phyloP scores from a whole-genome alignment of 2,797 vertebrate species.

The Rhabdophis nuchalis region DNA sequence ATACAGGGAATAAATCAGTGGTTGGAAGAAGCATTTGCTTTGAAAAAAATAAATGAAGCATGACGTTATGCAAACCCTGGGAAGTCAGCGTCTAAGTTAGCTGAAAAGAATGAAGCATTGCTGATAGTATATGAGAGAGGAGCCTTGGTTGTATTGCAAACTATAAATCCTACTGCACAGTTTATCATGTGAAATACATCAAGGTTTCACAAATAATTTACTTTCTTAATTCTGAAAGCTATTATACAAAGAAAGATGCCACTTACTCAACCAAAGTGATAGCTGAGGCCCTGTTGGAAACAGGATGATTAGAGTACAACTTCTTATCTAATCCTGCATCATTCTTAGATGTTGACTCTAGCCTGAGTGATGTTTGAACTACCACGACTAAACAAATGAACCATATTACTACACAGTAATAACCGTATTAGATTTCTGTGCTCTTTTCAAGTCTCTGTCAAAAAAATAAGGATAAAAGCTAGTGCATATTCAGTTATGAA shows the following conservation, averaged over 20 bases:
- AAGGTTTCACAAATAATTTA: neutral
- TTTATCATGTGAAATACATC: slow-evolving; percentile 26
- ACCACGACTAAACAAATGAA: neutral
- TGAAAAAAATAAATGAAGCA: slow-evolving; percentile 33
- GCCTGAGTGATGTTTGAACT: neutral
- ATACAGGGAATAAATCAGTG: slow-evolving; percentile 29
- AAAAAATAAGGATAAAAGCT: neutral
- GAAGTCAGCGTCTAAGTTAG: slow-evolving; percentile 27
- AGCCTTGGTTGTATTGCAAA: slow-evolving; percentile 34
- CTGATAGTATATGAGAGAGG: slow-evolving; percentile 8
- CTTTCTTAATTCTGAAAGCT: slow-evolving; percentile 15
- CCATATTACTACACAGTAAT: neutral
- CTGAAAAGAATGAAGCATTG: neutral
- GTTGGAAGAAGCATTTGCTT: slow-evolving; percentile 5
- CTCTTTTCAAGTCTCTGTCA: neutral
- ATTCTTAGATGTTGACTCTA: neutral
- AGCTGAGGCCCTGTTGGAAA: neutral
- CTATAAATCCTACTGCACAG: slow-evolving; percentile 14
- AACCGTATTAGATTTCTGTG: neutral
- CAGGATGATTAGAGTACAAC: neutral
- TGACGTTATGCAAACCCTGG: slow-evolving; percentile 12
- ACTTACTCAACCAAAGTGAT: neutral
- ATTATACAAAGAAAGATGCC: slow-evolving; percentile 1
- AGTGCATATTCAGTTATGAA: neutral
- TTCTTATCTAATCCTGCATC: neutral